These are phyloP conservation scores for Atethmia centrago DNA, from an alignment of 2,888 invertebrate species.

Conservation along the genomic window DNA sequence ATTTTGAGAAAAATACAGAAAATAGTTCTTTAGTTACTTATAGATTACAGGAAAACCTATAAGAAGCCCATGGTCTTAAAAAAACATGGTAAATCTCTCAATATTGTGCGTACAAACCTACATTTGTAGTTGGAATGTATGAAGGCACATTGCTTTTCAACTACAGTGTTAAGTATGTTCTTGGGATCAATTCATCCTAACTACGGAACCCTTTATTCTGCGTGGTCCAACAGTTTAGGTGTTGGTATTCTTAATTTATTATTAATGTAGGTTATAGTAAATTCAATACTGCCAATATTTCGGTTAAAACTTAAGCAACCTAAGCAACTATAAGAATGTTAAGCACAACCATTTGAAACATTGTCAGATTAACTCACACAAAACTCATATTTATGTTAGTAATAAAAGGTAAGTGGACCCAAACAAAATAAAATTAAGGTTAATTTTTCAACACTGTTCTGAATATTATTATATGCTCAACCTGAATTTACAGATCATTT, in stretches of 20 bases:
- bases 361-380: conserved; percentile 66
- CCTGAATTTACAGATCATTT: conserved; percentile 14
- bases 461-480: conserved; percentile 76
- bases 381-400: conserved; percentile 72
- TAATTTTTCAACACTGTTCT: conserved; percentile 65
- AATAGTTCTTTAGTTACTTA: no score
- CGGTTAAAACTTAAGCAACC: conserved; percentile 15
- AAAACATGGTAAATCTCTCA: no score
- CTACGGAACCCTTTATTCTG: no score
- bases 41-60: no score
- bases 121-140: no score
- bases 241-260: not conserved
- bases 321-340: conserved; percentile 37
- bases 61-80: no score
- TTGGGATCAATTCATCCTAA: no score
- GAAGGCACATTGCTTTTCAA: no score
- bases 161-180: no score
- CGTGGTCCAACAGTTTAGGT: no score
- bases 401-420: conserved; percentile 59
- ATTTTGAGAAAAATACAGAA: no score
- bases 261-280: conserved; percentile 6
- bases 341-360: conserved; percentile 28
- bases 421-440: conserved; percentile 59
- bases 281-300: conserved; percentile 6
- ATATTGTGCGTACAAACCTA: no score